Evolutionary conservation across 2,113 vertebrate genomes (phyloP).

Genomic region (Varanus salvator): DNA sequence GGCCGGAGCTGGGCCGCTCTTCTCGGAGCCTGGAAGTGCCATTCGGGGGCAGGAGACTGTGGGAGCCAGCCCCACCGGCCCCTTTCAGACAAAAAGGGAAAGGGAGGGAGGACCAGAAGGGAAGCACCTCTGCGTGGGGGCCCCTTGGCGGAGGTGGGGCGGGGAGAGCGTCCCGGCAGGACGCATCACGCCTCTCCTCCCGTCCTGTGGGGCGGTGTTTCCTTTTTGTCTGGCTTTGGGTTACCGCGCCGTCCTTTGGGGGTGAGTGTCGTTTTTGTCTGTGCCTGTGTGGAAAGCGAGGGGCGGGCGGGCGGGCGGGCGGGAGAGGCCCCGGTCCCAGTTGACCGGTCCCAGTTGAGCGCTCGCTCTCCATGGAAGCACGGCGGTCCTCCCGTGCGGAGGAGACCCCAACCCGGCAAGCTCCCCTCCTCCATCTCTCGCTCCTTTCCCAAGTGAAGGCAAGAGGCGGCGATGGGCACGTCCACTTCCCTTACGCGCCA

Average conservation of each 20-base stretch:
- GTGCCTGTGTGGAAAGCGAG: too few relatives aligned
- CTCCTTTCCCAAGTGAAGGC: neutral
- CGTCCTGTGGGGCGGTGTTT: slow-evolving; percentile 53
- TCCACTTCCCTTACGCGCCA: too few relatives aligned
- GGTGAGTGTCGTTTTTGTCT: neutral
- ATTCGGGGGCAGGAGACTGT: neutral
- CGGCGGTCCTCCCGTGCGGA: too few relatives aligned
- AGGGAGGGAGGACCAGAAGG: neutral
- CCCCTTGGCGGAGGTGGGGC: neutral
- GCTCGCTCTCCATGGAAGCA: too few relatives aligned
- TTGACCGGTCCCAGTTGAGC: too few relatives aligned
- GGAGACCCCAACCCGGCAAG: too few relatives aligned
- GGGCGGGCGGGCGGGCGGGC: neutral
- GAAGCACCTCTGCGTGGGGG: neutral
- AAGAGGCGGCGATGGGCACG: neutral
- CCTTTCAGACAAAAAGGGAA: neutral
- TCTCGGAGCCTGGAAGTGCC: neutral
- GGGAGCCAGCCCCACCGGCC: too few relatives aligned
- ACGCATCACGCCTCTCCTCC: slow-evolving; percentile 12
- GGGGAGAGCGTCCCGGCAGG: slow-evolving; percentile 20
- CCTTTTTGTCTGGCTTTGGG: slow-evolving; percentile 50
- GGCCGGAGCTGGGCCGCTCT: neutral
- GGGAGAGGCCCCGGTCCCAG: too few relatives aligned
- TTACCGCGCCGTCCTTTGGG: too few relatives aligned
- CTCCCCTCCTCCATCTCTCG: neutral